Conservation (phyloP, 1,140 invertebrate genomes). For the Pristionchus pacificus region DNA sequence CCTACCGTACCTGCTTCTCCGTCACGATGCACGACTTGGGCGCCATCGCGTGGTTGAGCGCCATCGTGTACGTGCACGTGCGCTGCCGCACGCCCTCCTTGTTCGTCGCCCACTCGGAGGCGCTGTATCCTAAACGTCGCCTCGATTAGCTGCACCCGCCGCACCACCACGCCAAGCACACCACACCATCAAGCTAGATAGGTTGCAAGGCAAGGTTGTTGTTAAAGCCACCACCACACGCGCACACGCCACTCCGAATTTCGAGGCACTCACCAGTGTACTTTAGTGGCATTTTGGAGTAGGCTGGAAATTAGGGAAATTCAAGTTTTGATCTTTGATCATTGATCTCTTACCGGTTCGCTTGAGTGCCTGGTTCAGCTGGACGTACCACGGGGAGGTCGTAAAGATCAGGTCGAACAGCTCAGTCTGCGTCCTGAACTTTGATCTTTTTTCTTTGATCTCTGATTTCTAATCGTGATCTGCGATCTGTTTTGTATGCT, state of each 20-base stretch:
- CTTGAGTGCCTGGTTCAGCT: neutral
- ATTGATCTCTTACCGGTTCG: neutral
- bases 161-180: no score
- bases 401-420: neutral
- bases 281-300: neutral
- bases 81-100: slow-evolving; percentile 18
- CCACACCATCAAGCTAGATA: neutral
- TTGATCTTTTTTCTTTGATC: neutral
- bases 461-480: neutral
- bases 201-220: neutral
- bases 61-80: slow-evolving; percentile 21
- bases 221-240: neutral
- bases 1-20: slow-evolving; percentile 18
- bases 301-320: neutral
- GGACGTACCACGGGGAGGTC: neutral
- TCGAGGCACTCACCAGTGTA: neutral
- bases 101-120: slow-evolving; percentile 16
- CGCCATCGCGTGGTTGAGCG: slow-evolving; percentile 18
- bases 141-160: no score
- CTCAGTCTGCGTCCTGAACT: neutral
- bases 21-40: slow-evolving; percentile 24
- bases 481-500: neutral
- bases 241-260: neutral
- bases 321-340: neutral
- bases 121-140: slow-evolving; percentile 10